Conservation (phyloP, 2,797 vertebrate species). For the Forpus xanthops region DNA sequence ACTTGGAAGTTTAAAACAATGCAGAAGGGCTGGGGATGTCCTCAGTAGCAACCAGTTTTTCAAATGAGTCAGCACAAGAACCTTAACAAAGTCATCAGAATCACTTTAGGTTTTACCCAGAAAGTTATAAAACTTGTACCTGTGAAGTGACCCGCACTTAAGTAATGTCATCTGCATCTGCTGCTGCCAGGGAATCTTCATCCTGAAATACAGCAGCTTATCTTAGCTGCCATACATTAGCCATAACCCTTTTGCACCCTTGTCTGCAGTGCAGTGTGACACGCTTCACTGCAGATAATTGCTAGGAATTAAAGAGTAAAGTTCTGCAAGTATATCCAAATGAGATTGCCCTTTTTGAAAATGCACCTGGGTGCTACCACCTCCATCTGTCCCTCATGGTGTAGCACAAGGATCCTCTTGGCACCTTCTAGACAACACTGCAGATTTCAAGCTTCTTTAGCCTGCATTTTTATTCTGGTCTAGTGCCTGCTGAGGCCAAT, state of each 20-base stretch:
- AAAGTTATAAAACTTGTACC: background rate
- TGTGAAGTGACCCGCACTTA: background rate
- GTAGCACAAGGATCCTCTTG: background rate
- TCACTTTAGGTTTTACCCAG: background rate
- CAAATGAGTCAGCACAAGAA: background rate
- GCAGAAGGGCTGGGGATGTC: background rate
- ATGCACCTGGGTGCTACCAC: background rate
- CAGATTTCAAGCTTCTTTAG: background rate
- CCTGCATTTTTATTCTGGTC: background rate
- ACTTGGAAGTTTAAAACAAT: background rate
- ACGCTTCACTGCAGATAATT: background rate
- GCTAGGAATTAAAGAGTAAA: background rate
- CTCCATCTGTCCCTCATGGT: rapidly evolving
- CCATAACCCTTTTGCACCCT: background rate
- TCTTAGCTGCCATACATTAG: background rate
- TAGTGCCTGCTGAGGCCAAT: background rate
- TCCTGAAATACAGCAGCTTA: background rate
- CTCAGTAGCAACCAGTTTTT: background rate
- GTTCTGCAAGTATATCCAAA: background rate
- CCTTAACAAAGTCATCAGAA: background rate
- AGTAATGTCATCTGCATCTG: background rate
- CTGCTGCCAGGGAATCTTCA: background rate
- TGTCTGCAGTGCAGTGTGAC: background rate
- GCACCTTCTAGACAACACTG: background rate
- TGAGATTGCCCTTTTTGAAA: background rate